Evolutionary conservation across 2,797 vertebrate species (phyloP), one percentile per base, ranked within the genome.

Genomic region (Poeciliopsis infans): DNA sequence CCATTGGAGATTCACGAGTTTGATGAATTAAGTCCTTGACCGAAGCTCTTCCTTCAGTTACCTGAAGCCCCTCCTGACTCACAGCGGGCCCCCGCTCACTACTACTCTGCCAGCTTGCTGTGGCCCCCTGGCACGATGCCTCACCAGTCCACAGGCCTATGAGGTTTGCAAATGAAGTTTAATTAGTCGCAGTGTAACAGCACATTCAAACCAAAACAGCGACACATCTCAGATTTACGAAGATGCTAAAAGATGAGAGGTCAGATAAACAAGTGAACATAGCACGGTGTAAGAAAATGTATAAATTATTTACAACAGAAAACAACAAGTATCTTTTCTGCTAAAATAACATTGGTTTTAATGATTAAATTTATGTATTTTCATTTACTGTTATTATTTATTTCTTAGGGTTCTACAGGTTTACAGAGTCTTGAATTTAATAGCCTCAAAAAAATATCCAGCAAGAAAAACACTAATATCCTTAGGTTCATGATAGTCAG

Each of bases 31-130:
- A 74, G 25, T 69, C 93, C 93, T 95, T 96, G 83, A 95, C 91
- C 36, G 49, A 20, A 59, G 33, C 68, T 72, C 2, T 80, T 82
- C 83, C 68, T 76, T 70, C 86, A 99, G 98, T 91, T 99, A 99
- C 88, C 93, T 99, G 82, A 99, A 99, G 85, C 98, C 98, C 36
- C 96, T 99, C 72, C 93, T 99, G 91, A 99, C 98, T 0, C 97
- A 99, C 91, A 98, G 97, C 0, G 97, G 97, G 0, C 98, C 97
- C 31, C 97, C 98, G 0, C 97, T 98, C 76, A 98, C 97, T 0
- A 95, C 96, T 6, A 98, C 97, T 0, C 91, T 99, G 53, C 98
- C 98, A 0, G 90, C 95, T 41, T 99, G 97, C 91, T 99, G 98
- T 43, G 97, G 97, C 2, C 97, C 97, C 0, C 55, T 99, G 49